These are phyloP conservation scores for Sitobion miscanthi DNA, from an alignment of 1,140 invertebrate species.

Conservation along the genomic window DNA sequence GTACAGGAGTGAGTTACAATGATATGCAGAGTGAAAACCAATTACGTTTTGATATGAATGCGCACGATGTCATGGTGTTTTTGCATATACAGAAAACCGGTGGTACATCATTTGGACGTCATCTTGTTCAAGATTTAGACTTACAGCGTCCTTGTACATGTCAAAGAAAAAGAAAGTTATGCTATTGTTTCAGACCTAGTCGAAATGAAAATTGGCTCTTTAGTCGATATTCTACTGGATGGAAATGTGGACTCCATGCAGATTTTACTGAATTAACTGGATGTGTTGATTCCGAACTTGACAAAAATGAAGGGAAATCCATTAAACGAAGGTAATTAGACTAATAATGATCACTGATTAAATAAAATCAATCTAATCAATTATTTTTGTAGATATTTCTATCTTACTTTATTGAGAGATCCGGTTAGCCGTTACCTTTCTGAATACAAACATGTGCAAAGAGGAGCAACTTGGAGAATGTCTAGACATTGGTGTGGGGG, in stretches of 20 bases:
- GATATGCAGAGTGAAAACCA: constrained; percentile 85
- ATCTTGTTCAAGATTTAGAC: constrained; percentile 92
- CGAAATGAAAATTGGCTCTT: constrained; percentile 95
- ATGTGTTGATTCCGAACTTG: constrained; percentile 86
- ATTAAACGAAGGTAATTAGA: constrained; percentile 71
- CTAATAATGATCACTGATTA: not conserved
- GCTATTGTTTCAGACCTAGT: constrained; percentile 90
- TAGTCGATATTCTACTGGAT: constrained; percentile 97
- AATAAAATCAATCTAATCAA: not conserved
- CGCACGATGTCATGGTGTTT: constrained; percentile 96
- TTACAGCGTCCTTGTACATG: constrained; percentile 86
- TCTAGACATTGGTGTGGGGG: constrained; percentile 89
- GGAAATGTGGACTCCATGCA: constrained; percentile 98
- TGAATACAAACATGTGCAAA: constrained; percentile 93
- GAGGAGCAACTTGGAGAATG: constrained; percentile 94
- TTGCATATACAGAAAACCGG: constrained; percentile 97
- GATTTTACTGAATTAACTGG: constrained; percentile 96
- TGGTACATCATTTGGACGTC: constrained; percentile 90
- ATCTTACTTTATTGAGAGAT: constrained; percentile 92
- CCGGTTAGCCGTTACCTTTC: constrained; percentile 89
- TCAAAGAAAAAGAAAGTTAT: constrained; percentile 83
- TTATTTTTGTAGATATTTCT: constrained; percentile 78
- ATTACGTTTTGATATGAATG: constrained; percentile 81
- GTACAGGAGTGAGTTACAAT: constrained; percentile 71
- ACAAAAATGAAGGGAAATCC: constrained; percentile 81